A percentile compares a stretch with the other conserved stretches of the same genome.
Evolutionary conservation across 2,113 vertebrate genomes (phyloP).

Genomic region (Peucedramus taeniatus): DNA sequence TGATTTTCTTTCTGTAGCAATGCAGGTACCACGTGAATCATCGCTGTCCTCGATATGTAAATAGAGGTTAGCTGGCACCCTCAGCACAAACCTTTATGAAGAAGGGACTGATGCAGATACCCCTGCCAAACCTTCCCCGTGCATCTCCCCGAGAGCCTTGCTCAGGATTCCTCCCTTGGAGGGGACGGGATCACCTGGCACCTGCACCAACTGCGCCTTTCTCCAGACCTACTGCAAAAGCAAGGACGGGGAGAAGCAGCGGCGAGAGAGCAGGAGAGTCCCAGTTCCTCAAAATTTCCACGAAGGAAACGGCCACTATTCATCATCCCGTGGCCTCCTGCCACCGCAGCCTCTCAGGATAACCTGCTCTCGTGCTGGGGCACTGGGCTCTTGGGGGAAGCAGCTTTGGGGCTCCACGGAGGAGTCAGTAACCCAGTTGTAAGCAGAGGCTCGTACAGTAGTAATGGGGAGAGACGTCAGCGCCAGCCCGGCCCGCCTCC

Average conservation of each 20-base stretch:
- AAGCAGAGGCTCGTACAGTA: constrained; percentile 55
- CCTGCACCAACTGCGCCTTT: neutral
- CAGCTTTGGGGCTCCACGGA: constrained; percentile 35
- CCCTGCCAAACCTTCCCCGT: neutral
- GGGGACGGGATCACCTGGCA: neutral
- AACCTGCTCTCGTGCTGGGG: neutral
- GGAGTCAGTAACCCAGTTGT: constrained; percentile 45
- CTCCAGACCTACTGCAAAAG: neutral
- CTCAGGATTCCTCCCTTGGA: neutral
- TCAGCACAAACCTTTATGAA: neutral
- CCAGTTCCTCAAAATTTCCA: constrained; percentile 44
- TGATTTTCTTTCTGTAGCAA: constrained; percentile 57
- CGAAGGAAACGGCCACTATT: neutral
- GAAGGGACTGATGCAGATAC: neutral
- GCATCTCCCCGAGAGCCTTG: neutral
- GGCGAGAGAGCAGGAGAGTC: neutral
- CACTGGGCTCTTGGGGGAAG: neutral
- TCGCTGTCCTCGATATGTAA: constrained; percentile 26
- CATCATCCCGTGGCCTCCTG: constrained; percentile 19
- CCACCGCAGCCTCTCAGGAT: neutral
- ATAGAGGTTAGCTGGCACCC: constrained; percentile 33
- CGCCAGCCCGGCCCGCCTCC: constrained; percentile 43
- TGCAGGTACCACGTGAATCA: constrained; percentile 63
- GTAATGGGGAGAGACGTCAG: constrained; percentile 62
- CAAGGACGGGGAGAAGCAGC: neutral